Base-by-base conservation (phyloP, 2,797 vertebrate species). In the Silurus lanzhouensis region DNA sequence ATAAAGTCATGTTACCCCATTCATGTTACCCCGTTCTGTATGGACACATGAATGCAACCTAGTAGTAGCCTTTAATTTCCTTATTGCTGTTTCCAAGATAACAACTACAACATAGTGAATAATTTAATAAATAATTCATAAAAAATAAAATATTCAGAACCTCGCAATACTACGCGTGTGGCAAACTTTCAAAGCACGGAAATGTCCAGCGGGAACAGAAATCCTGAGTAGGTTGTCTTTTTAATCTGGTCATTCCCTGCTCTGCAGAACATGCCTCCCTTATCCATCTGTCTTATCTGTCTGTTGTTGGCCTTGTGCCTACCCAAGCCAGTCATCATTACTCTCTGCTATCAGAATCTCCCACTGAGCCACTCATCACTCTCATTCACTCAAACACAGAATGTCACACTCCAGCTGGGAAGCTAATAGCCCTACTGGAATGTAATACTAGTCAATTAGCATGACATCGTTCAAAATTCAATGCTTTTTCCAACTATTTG, bases 241-340 rank as follows among this genome's bases (percentile, higher is more conserved):
- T 63, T 70, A 61, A 77, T 88, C 81, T 75, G 46, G 60, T 61
- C 78, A 46, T 76, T 84, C 38, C 63, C 57, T 10, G 72, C 72
- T 77, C 58, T 48, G 72, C 52, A 38, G 44, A 79, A 82, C 31
- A 31, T 75, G 31, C 10, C 3, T 31, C 66, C 81, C 60, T 61
- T 10, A 57, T 64, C 83, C 81, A 87, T 87, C 87, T 83, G 86
- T 81, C 58, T 80, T 81, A 80, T 85, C 67, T 72, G 67, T 84
- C 85, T 14, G 57, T 7, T 22, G 15, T 55, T 87, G 86, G 64
- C 70, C 72, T 55, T 17, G 20, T 82, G 86, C 71, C 87, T 88
- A 72, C 44, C 10, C 48, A 15, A 63, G 64, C 57, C 67, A 61
- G 76, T 79, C 46, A 79, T 84, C 82, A 85, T 52, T 64, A 58